phyloP scores from a whole-genome alignment of 2,888 invertebrate species.

The Caprella mutica region DNA sequence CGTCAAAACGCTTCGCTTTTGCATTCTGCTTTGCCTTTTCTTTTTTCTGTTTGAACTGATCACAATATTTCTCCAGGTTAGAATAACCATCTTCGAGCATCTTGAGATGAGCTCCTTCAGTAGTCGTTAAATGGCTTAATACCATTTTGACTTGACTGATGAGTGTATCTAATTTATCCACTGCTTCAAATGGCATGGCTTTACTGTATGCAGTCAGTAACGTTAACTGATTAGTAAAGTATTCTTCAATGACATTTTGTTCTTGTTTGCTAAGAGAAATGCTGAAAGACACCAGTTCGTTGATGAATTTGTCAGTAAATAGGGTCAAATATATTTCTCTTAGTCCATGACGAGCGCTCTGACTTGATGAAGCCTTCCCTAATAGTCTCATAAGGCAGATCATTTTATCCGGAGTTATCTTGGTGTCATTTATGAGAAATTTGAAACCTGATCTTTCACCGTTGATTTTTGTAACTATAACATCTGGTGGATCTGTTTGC shows the following conservation, averaged over 20 bases:
- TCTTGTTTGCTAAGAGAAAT: conserved; percentile 5
- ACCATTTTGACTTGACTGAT: not conserved
- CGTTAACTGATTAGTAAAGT: not conserved
- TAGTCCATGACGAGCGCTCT: conserved; percentile 9
- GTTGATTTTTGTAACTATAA: conserved; percentile 2
- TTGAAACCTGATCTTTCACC: conserved; percentile 11
- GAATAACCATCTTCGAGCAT: not conserved
- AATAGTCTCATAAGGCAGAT: conserved; percentile 10
- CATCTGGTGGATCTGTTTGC: conserved; percentile 11
- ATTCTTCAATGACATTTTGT: not conserved
- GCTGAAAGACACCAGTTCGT: conserved; percentile 1
- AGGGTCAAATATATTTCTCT: conserved; percentile 12
- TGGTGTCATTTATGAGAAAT: conserved; percentile 5
- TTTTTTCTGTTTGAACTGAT: not conserved
- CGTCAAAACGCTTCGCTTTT: not conserved
- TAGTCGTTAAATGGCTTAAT: too few relatives aligned
- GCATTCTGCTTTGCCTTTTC: not conserved
- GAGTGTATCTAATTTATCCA: conserved; percentile 4
- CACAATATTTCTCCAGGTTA: not conserved
- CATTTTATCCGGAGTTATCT: conserved; percentile 5
- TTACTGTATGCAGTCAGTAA: conserved; percentile 9
- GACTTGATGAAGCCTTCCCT: not conserved
- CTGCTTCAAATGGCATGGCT: not conserved
- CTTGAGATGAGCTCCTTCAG: too few relatives aligned
- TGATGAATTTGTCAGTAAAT: conserved; percentile 11